Percentiles rank a stretch among this genome's conserved stretches.
These are phyloP conservation scores for Sylvilagus floridanus DNA, from an alignment of 2,797 vertebrate species.

Conservation along the genomic window DNA sequence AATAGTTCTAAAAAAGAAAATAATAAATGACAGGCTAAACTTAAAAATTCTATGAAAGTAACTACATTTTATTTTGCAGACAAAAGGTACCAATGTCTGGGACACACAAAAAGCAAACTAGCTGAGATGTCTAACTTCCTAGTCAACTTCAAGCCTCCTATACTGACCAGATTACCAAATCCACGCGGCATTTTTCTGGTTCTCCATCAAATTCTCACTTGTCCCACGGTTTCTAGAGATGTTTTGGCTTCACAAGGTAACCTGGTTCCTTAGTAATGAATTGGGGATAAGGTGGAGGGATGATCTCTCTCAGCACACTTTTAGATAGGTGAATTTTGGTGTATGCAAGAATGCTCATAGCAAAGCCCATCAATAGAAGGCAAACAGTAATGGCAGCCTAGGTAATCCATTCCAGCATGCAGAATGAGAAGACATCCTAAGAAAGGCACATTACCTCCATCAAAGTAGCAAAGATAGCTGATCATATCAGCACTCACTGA, in stretches of 20 bases:
- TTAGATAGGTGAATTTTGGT: not conserved
- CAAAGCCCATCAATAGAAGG: not conserved
- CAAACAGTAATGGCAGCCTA: not conserved
- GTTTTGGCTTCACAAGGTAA: not conserved
- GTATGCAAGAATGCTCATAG: not conserved
- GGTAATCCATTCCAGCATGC: not conserved
- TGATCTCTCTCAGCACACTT: not conserved
- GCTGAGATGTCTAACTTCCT: not conserved
- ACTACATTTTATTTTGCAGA: slow-evolving; percentile 28
- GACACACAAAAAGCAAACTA: slow-evolving; percentile 2
- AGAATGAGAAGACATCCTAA: not conserved
- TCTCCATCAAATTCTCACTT: not conserved
- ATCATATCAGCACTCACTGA: not conserved
- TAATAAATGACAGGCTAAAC: not conserved
- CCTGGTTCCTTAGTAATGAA: not conserved
- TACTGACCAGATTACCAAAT: not conserved
- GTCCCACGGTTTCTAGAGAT: not conserved
- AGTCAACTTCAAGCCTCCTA: not conserved
- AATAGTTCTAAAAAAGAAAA: slow-evolving; percentile 44
- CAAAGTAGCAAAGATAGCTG: not conserved
- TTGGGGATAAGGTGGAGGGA: not conserved
- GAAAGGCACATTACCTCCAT: not conserved
- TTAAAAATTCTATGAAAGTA: slow-evolving; percentile 1
- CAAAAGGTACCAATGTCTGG: not conserved
- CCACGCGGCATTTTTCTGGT: not conserved